Base-by-base conservation (phyloP, 2,888 invertebrate species). In the Melinaea marsaeus region DNA sequence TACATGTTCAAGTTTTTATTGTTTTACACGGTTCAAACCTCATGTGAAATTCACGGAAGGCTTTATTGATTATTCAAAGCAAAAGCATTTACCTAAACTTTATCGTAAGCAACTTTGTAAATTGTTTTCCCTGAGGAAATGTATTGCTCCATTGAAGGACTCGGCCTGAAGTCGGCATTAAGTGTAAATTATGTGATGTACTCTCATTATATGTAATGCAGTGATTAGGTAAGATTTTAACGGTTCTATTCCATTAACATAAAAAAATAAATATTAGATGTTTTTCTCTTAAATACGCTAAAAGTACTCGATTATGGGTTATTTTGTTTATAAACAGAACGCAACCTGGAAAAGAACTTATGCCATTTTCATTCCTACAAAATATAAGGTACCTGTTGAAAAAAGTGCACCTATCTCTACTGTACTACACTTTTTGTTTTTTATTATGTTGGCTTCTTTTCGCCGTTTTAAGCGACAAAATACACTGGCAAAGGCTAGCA, bases 21-120 rank as follows among this genome's bases (percentile, higher is more conserved):
- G 51, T 51, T 51, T 51, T 51, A 51, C 51, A 51, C 51, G 51
- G 51, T 51, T 51, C 51, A 51, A 51, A 51, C 47, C 58, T 61
- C 58, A 66, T 66, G 57, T 57, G 57, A 61, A 66, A 62, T 66
- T 56, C 57, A 55, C 37, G 57, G 51, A 57, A 55, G 57, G 56
- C 48, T 58, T 64, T 63, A 64, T 63, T 59, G 63, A 67, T 68
- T 64, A 66, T 64, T 66, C 60, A 62, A 65, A 57, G 55, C 61
- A 61, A 63, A 67, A 57, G 64, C 59, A 68, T 65, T 69, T 69
- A 63, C 64, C 33, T 57, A 61, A 69, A 70, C 63, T 67, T 68
- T 60, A 66, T 55, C 58, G 63, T 60, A 60, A 60, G 58, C 66
- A 68, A 67, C 62, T 66, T 66, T 61, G 56, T 61, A 64, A 71